Conservation (phyloP, 2,888 invertebrate genomes). For the Phorcus lineatus region DNA sequence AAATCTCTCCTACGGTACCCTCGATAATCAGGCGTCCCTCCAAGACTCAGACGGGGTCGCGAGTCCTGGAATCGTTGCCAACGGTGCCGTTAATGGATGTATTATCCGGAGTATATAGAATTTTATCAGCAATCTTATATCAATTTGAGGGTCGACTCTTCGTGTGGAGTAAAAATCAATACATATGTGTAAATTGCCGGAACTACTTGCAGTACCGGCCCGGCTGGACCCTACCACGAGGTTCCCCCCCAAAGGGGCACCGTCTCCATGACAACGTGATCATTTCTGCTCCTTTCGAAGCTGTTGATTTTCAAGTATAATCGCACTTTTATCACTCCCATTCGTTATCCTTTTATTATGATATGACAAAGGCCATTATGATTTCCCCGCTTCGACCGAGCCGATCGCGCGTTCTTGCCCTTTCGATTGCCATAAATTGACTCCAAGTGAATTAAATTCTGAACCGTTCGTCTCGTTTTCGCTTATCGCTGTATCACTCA, state of each 20-base stretch:
- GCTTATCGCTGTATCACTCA: slow-evolving; percentile 23
- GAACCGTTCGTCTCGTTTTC: neutral
- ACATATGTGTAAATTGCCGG: slow-evolving; percentile 13
- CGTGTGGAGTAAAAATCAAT: slow-evolving; percentile 15
- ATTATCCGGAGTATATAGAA: slow-evolving; percentile 21
- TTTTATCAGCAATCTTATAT: slow-evolving; percentile 24
- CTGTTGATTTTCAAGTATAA: slow-evolving; percentile 27
- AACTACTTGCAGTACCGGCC: neutral
- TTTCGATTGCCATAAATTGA: slow-evolving; percentile 27
- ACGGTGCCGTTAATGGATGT: slow-evolving; percentile 5
- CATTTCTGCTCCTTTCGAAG: neutral
- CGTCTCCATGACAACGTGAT: slow-evolving; percentile 2
- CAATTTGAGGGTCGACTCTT: slow-evolving; percentile 21
- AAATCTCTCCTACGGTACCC: neutral
- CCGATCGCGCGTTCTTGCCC: neutral
- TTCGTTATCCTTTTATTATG: slow-evolving; percentile 27
- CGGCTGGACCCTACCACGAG: neutral
- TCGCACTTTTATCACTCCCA: slow-evolving; percentile 29
- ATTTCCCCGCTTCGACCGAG: slow-evolving; percentile 4
- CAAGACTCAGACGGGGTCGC: slow-evolving; percentile 2
- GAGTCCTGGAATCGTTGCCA: neutral
- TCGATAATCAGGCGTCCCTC: neutral
- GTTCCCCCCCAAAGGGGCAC: neutral
- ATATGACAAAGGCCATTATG: slow-evolving; percentile 25
- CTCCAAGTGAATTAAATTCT: slow-evolving; percentile 29